A percentile compares a stretch with the other conserved stretches of the same genome.
Evolutionary conservation across 1,140 invertebrate genomes (phyloP).

Genomic region (Limonius californicus): DNA sequence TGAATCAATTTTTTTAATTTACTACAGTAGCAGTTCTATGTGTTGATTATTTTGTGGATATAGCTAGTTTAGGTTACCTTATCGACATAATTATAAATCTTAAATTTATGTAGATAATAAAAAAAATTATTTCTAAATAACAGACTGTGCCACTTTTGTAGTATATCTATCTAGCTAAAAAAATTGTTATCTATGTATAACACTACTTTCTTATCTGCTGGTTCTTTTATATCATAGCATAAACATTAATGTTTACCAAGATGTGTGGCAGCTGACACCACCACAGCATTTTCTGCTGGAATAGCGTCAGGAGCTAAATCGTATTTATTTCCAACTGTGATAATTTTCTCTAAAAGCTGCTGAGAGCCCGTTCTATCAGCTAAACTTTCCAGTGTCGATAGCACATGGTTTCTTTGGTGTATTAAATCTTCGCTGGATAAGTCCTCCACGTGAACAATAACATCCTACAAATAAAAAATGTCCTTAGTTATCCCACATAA

Average conservation of each 20-base stretch:
- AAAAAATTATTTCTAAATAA: no score
- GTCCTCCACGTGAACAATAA: conserved; percentile 81
- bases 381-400: conserved; percentile 62
- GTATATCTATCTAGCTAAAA: neutral
- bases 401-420: conserved; percentile 69
- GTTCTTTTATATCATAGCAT: no score
- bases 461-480: conserved; percentile 56
- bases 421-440: conserved; percentile 71
- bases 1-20: no score
- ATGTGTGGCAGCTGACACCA: conserved; percentile 52
- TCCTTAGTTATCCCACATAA: conserved; percentile 2
- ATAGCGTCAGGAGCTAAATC: conserved; percentile 54
- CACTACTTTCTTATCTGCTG: no score
- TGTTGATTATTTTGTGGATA: no score
- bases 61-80: no score
- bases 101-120: no score
- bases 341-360: conserved; percentile 57
- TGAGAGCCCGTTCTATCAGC: conserved; percentile 48
- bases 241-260: conserved; percentile 48
- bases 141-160: neutral
- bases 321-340: conserved; percentile 81
- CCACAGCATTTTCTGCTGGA: conserved; percentile 39
- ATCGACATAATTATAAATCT: no score
- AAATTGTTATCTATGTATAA: no score
- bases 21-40: no score